Evolutionary conservation across 1,140 invertebrate genomes (phyloP), one percentile per base, ranked within the genome.

Genomic region (Nilaparvata lugens): DNA sequence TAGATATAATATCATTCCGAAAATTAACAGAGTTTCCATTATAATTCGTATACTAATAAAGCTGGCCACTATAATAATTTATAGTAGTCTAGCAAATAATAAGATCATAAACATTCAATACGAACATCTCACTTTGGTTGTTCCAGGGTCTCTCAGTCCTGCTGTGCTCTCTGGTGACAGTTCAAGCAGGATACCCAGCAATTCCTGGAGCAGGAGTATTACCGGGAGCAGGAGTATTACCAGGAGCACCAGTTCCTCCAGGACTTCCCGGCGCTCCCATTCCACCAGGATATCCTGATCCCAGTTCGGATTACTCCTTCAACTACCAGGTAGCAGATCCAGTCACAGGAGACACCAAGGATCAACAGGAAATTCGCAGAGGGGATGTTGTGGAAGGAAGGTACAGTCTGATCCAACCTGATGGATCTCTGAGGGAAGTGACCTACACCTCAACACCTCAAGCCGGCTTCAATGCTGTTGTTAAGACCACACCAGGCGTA

Each of bases 381-480:
- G 78, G 78, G 6, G 78, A 79, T 58, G 75, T 77, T 0, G 76
- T 78, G 6, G 74, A 77, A 48, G 78, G 78, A 0, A 74, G 74
- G 2, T 82, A 81, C 69, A 78, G 78, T 0, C 68, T 81, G 13
- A 66, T 78, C 7, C 79, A 81, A 64, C 78, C 80, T 0, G 81
- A 83, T 66, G 80, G 81, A 11, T 81, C 79, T 11, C 77, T 77
- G 63, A 74, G 80, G 38, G 74, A 79, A 21, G 80, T 81, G 1
- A 74, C 79, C 66, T 83, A 83, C 71, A 76, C 79, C 62, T 77
- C 80, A 0, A 80, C 81, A 65, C 76, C 80, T 62, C 78, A 79
- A 52, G 77, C 77, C 67, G 80, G 80, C 0, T 82, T 82, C 71
- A 80, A 81, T 66, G 80, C 79, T 0, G 74, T 80, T 16, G 80